Base-by-base conservation (phyloP, 2,113 vertebrate genomes). In the Reinhardtius hippoglossoides region DNA sequence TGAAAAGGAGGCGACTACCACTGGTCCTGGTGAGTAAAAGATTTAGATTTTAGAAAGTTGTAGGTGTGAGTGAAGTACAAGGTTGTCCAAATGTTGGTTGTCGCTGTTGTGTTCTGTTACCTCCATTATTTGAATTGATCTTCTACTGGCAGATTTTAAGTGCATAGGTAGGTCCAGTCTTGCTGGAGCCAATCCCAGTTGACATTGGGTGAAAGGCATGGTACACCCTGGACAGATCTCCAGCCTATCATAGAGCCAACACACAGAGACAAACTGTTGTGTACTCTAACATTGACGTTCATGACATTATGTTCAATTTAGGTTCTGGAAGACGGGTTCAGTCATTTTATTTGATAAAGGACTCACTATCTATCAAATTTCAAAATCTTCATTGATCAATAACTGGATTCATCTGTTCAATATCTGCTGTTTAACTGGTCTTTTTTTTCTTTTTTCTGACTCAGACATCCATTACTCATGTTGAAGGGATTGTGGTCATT, bases 1-100 rank as follows among this genome's bases (percentile, higher is more conserved):
- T 76, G 62, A 61, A 2, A 12, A n/a, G 0, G 68, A 67, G 2
- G 0, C 44, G 26, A 0, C 40, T 78, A 31, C 91, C 88, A 0
- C 0, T 3, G 0, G 61, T 78, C 16, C 80, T 92, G 88, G 90
- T 92, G 48, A 81, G 90, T 74, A 3, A 15, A 27, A 26, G 6
- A 37, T 35, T 31, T 10, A 4, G 8, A 16, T 5, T 23, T 35
- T 6, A 57, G 14, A 48, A 20, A 35, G 37, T 50, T 15, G 20
- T 52, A 8, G 50, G 18, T n/a, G 20, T 2, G 10, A 40, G 37
- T 40, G 37, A 40, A 40, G 50, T 52, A n/a, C 18, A 52, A 20
- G 50, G 50, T 27, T 27, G 31, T 35, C 31, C 31, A 35, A 35
- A 35, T 35, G 31, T 35, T 35, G 6, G 31, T 35, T 8, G 8